Percentiles rank a stretch among this genome's conserved stretches.
Evolutionary conservation across 2,888 invertebrate genomes (phyloP).

Genomic region (Stenolophus ochropezus): DNA sequence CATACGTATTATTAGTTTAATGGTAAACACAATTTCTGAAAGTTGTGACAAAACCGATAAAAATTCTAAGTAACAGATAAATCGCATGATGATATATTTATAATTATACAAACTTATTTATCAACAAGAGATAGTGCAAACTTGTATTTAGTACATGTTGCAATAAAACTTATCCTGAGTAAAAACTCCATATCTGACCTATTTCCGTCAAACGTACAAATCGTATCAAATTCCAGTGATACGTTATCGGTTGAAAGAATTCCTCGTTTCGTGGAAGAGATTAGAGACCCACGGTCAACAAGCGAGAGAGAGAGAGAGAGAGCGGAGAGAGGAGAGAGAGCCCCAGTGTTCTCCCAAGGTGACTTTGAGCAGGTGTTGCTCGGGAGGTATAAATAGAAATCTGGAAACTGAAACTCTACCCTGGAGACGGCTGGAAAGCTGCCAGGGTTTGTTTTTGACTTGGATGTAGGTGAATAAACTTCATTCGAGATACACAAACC

Average conservation of each 20-base stretch:
- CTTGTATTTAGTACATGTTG: background rate
- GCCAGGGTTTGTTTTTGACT: background rate
- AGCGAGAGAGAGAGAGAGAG: background rate
- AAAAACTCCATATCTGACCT: background rate
- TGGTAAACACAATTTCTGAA: no score
- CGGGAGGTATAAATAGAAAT: background rate
- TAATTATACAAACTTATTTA: no score
- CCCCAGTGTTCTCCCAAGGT: background rate
- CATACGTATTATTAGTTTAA: no score
- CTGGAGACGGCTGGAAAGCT: background rate
- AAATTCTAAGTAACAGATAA: no score
- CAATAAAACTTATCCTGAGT: background rate
- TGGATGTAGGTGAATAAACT: background rate
- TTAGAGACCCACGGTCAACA: background rate
- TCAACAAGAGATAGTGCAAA: no score
- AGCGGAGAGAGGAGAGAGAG: background rate
- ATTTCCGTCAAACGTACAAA: background rate
- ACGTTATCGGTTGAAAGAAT: background rate
- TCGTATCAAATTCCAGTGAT: background rate
- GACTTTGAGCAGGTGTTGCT: background rate
- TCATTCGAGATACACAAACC: background rate
- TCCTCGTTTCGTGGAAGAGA: background rate
- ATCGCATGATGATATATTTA: no score
- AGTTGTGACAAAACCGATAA: no score
- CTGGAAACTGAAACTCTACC: background rate